Evolutionary conservation across 2,888 invertebrate genomes (phyloP).

Genomic region (Pseudococcus viburni): DNA sequence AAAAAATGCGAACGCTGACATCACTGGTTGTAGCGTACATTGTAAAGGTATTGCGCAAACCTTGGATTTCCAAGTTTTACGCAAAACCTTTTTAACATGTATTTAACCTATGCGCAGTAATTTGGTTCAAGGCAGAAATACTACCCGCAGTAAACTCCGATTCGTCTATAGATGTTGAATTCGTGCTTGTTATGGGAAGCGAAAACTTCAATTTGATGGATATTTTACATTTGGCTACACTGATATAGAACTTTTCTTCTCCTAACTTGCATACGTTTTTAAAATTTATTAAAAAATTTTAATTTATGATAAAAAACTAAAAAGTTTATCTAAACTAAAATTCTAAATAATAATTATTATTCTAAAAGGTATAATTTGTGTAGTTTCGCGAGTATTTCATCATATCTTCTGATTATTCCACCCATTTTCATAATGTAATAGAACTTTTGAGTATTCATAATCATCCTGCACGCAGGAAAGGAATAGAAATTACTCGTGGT

Average conservation of each 20-base stretch:
- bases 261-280: not conserved
- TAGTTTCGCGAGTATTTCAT: slow-evolving; percentile 26
- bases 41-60: no score
- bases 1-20: no score
- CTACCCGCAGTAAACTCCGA: no score
- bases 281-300: not conserved
- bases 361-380: not conserved
- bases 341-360: no score
- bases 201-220: not conserved
- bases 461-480: not conserved
- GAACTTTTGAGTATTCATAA: not conserved
- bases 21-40: no score
- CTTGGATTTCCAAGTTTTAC: no score
- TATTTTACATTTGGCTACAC: not conserved
- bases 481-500: no score
- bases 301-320: not conserved
- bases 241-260: not conserved
- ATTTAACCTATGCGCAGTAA: no score
- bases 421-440: not conserved
- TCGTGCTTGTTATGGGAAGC: not conserved
- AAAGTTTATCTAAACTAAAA: not conserved
- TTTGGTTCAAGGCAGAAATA: no score
- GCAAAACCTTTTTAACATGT: no score
- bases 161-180: no score
- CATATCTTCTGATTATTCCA: not conserved